A percentile compares a stretch with the other conserved stretches of the same genome.
Evolutionary conservation across 2,113 vertebrate species (phyloP).

Genomic region (Machaerirhynchus nigripectus): DNA sequence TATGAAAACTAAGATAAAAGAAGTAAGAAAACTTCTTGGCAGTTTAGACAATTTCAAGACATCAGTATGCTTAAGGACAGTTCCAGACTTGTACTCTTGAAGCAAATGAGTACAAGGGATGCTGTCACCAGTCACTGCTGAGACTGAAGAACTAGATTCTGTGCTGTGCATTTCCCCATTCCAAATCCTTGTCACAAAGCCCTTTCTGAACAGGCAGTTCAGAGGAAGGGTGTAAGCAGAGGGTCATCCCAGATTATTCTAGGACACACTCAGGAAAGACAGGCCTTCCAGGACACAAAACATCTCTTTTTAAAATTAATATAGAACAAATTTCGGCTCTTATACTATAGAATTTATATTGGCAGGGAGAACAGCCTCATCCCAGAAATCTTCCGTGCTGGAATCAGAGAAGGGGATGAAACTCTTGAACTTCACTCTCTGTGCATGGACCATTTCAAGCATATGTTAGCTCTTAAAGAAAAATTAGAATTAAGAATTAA

Average conservation of each 20-base stretch:
- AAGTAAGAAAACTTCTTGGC: not conserved
- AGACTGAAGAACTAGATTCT: not conserved
- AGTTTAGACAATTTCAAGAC: not conserved
- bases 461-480: not conserved
- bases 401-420: not conserved
- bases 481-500: not conserved
- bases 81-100: not conserved
- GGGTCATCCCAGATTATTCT: not conserved
- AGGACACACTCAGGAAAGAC: not conserved
- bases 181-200: not conserved
- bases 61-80: not conserved
- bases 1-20: not conserved
- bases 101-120: not conserved
- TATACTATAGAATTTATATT: not conserved
- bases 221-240: not conserved
- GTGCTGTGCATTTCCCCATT: not conserved
- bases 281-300: not conserved
- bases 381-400: not conserved
- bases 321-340: not conserved
- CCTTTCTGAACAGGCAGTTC: not conserved
- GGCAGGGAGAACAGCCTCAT: not conserved
- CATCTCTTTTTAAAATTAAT: not conserved
- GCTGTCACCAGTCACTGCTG: not conserved
- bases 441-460: not conserved
- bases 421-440: not conserved